Base-by-base conservation (phyloP, 64 coral and sea anemone species). In the Catalaphyllia jardinei region DNA sequence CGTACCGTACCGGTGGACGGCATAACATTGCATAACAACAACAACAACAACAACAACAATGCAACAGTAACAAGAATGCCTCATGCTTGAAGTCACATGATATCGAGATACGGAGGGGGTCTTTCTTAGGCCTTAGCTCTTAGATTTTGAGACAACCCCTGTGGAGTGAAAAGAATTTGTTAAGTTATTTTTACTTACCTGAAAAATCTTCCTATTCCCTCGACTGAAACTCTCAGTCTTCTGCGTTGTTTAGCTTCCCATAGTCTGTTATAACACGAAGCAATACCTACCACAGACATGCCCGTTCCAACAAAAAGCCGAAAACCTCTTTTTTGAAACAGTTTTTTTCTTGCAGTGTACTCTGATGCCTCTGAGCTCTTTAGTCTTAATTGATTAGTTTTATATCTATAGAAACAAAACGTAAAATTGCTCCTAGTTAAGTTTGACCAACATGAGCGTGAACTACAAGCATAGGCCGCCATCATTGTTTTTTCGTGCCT, bases 131-230 rank as follows among this genome's bases (percentile, higher is more conserved):
- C 6, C 4, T 46, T 46, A 46, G 4, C 3, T 2, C 42, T 46
- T 46, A 46, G 42, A 0, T 46, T 46, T 46, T 46, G 42, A 46
- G 42, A 4, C 42, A 46, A 46, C 42, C 42, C 42, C 42, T 46
- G 42, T 46, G 42, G 42, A 46, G 42, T 46, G 42, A 46, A 46
- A 46, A 46, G n/a, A 30, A 4, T 76, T 0, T 52, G 31, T 73
- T 13, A 14, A 50, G 31, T 73, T 46, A 54, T 9, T 22, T 42
- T 74, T 27, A 39, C 11, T 96, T 80, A 95, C 96, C 96, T 99
- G 67, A 99, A 95, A 80, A 99, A 99, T 91, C 96, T 89, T 51
- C 88, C 87, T 74, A 99, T 74, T 27, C 93, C 94, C 84, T 95
- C 96, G 2, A 93, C 29, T 29, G 77, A 39, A 18, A 95, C 96